phyloP scores from a whole-genome alignment of 2,113 vertebrate genomes.

The Tachysurus fulvidraco region DNA sequence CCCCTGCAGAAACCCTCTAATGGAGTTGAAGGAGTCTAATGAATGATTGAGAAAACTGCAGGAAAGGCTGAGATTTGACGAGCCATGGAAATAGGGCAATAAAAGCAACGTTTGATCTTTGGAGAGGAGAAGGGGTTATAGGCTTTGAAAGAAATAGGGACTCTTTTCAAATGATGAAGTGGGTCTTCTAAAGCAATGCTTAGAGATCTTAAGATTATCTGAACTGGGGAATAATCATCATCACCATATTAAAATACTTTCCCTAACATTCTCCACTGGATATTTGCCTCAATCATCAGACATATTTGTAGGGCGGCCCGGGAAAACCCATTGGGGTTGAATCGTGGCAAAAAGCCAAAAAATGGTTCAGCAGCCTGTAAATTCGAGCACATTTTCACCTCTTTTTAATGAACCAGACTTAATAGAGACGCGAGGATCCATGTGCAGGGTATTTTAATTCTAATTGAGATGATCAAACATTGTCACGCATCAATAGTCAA shows the following conservation, averaged over 20 bases:
- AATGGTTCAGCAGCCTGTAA: neutral
- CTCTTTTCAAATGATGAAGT: neutral
- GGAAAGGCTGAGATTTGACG: conserved; percentile 46
- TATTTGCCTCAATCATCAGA: conserved; percentile 13
- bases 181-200: conserved; percentile 11
- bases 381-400: neutral
- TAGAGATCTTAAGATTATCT: conserved; percentile 34
- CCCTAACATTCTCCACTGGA: neutral
- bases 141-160: conserved; percentile 32
- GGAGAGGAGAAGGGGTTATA: conserved; percentile 44
- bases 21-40: conserved; percentile 55
- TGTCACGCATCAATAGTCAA: neutral
- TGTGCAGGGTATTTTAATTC: neutral
- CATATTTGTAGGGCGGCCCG: neutral
- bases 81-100: conserved; percentile 56
- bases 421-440: neutral
- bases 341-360: conserved; percentile 5
- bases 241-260: conserved; percentile 3
- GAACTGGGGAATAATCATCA: conserved; percentile 39
- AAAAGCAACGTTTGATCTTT: conserved; percentile 66
- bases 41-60: conserved; percentile 68
- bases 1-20: conserved; percentile 30
- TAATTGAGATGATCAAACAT: neutral
- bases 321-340: neutral
- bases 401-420: neutral